A percentile compares a stretch with the other conserved stretches of the same genome.
Evolutionary conservation across 2,113 vertebrate genomes (phyloP).

Genomic region (Alaudala cheleensis): DNA sequence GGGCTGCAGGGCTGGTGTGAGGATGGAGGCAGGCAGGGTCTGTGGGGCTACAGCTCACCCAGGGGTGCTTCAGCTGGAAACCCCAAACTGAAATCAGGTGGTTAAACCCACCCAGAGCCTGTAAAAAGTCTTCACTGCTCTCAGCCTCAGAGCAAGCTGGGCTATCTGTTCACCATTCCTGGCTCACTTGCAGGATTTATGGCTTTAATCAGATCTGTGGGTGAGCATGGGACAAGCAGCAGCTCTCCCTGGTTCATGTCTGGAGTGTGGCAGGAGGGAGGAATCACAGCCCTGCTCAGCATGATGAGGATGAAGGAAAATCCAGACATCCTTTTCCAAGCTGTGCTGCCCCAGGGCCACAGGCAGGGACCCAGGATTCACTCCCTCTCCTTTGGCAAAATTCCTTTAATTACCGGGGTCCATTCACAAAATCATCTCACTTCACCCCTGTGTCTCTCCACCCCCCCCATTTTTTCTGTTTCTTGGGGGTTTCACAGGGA

Average conservation of each 20-base stretch:
- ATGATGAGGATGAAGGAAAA: accelerated
- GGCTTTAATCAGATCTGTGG: neutral
- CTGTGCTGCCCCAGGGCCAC: neutral
- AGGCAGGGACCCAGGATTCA: neutral
- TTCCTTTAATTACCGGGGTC: neutral
- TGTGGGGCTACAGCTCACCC: accelerated
- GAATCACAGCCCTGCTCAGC: neutral
- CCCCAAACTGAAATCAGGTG: neutral
- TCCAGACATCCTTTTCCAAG: neutral
- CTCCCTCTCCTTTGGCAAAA: neutral
- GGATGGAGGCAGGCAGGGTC: neutral
- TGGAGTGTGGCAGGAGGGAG: neutral
- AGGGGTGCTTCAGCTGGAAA: accelerated
- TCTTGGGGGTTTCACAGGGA: neutral
- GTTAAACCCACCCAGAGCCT: neutral
- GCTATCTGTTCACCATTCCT: accelerated
- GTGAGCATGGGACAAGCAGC: accelerated
- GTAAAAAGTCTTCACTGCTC: neutral
- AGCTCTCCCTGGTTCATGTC: neutral
- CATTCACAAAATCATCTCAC: neutral
- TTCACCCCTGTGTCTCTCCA: neutral
- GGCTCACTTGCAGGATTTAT: neutral
- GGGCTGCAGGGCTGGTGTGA: accelerated
- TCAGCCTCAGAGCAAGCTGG: neutral
- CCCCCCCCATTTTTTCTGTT: neutral